phyloP scores from a whole-genome alignment of 1,140 invertebrate species.

The Matsumurasca onukii region DNA sequence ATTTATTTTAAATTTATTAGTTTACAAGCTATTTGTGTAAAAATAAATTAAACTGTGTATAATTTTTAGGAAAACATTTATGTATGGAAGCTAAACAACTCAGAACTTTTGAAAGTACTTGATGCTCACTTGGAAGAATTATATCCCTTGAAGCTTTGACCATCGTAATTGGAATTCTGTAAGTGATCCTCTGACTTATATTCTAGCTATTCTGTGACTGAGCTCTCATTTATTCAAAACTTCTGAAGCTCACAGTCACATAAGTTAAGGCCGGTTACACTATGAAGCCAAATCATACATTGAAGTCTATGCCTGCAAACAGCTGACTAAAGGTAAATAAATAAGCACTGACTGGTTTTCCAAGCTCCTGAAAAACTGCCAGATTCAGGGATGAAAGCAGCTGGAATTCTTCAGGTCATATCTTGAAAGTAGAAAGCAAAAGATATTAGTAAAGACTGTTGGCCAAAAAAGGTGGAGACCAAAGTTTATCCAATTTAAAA shows the following conservation, averaged over 20 bases:
- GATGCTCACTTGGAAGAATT: conserved; percentile 96
- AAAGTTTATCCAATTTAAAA: not conserved
- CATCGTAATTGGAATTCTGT: conserved; percentile 85
- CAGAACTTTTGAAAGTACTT: conserved; percentile 83
- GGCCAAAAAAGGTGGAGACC: not conserved
- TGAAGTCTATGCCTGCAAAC: not conserved
- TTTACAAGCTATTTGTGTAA: no score
- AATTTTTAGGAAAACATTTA: conserved; percentile 86
- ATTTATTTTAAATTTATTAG: no score
- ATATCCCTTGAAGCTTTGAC: conserved; percentile 86
- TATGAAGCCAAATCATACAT: not conserved
- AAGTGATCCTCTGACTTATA: conserved; percentile 17
- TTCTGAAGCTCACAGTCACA: not conserved
- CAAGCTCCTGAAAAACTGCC: no score
- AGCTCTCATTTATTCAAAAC: not conserved
- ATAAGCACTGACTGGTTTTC: not conserved
- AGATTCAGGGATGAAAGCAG: no score
- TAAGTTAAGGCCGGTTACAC: not conserved
- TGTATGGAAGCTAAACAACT: conserved; percentile 83
- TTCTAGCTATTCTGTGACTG: not conserved
- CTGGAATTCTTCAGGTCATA: no score
- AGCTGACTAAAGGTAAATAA: not conserved
- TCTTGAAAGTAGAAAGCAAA: no score
- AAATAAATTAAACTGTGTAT: no score
- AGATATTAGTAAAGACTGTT: no score